These are phyloP conservation scores for Ariolimax columbianus DNA, from an alignment of 2,888 invertebrate genomes.

Conservation along the genomic window DNA sequence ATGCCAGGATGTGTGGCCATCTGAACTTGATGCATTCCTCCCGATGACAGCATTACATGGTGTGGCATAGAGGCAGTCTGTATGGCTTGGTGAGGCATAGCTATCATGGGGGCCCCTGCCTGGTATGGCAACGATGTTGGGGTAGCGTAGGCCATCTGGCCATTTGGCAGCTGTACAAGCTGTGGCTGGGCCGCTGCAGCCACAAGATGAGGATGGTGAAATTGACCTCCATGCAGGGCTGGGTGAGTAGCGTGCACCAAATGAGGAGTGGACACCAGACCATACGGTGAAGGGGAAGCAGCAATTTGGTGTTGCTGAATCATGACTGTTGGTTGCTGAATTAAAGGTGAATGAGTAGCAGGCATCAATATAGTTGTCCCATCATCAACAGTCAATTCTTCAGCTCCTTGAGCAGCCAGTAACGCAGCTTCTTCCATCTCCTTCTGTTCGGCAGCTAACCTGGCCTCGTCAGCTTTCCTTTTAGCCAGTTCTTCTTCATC, in stretches of 20 bases:
- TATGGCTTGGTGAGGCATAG: conserved; percentile 59
- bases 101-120: conserved; percentile 70
- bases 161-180: conserved; percentile 61
- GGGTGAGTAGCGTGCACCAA: conserved; percentile 46
- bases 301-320: conserved; percentile 55
- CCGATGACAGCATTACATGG: conserved; percentile 59
- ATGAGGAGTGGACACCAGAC: conserved; percentile 51
- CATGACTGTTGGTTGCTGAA: conserved; percentile 57
- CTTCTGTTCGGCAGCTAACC: conserved; percentile 53
- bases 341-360: conserved; percentile 57
- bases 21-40: conserved; percentile 40
- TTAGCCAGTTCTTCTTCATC: conserved; percentile 58
- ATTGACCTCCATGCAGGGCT: conserved; percentile 35
- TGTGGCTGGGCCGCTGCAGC: conserved; percentile 59
- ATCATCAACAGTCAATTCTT: conserved; percentile 49
- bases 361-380: conserved; percentile 51
- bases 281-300: conserved; percentile 47
- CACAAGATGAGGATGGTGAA: conserved; percentile 56
- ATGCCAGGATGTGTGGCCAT: conserved; percentile 47
- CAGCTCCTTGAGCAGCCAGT: conserved; percentile 50
- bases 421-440: conserved; percentile 56
- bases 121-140: conserved; percentile 63
- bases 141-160: conserved; percentile 48
- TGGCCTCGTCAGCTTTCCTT: conserved; percentile 57
- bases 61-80: conserved; percentile 53